Percentiles rank a stretch among this genome's conserved stretches.
phyloP scores from a whole-genome alignment of 2,113 vertebrate genomes.

The Myotis yumanensis region DNA sequence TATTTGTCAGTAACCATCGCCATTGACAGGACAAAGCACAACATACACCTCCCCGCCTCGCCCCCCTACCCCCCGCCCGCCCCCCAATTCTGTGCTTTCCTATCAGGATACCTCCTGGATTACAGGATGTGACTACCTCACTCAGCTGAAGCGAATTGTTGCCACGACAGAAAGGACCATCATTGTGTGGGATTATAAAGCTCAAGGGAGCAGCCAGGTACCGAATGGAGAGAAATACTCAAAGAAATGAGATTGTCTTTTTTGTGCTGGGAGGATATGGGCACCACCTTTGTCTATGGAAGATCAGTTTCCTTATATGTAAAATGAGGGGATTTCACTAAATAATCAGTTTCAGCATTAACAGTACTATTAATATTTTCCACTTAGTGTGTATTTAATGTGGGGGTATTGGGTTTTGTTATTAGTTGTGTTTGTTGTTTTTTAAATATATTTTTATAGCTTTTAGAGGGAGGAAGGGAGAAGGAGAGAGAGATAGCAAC shows the following conservation, averaged over 20 bases:
- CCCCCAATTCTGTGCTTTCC: conserved; percentile 46
- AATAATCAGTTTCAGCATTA: background rate
- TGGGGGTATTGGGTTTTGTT: no score
- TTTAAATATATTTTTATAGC: no score
- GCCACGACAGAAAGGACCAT: conserved; percentile 84
- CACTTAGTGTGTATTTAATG: background rate
- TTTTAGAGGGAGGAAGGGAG: no score
- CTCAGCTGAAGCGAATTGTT: conserved; percentile 79
- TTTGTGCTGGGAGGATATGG: background rate
- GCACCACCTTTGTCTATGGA: background rate
- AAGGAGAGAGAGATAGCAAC: no score
- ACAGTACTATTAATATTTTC: background rate
- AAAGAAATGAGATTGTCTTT: background rate
- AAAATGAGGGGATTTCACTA: background rate
- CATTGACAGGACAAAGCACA: background rate
- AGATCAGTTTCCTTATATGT: background rate
- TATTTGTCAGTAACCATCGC: background rate
- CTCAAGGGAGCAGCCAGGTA: conserved; percentile 80
- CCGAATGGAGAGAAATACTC: background rate
- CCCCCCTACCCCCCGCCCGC: background rate
- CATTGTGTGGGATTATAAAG: conserved; percentile 86
- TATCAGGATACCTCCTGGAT: conserved; percentile 83
- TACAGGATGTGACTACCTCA: conserved; percentile 84
- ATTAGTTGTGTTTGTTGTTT: background rate
- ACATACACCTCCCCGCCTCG: no score